Evolutionary conservation across 2,888 invertebrate species (phyloP).

Genomic region (Caenorhabditis sulstoni): DNA sequence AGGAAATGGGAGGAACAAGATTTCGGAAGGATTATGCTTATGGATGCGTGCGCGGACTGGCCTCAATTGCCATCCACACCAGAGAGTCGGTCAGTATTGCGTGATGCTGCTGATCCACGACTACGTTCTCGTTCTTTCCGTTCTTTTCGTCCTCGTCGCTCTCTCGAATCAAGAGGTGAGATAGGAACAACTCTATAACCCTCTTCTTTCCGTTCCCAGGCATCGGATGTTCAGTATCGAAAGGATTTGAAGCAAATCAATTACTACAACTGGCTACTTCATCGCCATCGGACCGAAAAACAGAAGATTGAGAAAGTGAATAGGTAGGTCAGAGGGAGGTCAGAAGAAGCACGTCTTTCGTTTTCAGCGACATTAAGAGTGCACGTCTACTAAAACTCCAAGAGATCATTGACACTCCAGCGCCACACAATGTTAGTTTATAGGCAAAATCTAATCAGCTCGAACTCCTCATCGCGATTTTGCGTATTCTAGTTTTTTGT

Average conservation of each 20-base stretch:
- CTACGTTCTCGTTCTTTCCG: conserved; percentile 34
- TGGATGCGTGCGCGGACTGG: conserved; percentile 49
- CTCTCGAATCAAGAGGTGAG: conserved; percentile 33
- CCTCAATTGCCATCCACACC: conserved; percentile 52
- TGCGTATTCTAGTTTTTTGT: no score
- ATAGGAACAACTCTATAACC: not conserved
- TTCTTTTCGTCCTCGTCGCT: conserved; percentile 18
- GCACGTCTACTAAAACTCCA: conserved; percentile 37
- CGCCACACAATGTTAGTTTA: conserved; percentile 47
- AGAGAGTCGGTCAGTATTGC: conserved; percentile 49
- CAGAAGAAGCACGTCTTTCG: not conserved
- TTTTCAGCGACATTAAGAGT: conserved; percentile 40
- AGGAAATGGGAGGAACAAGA: conserved; percentile 48
- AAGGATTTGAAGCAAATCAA: conserved; percentile 53
- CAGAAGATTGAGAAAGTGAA: conserved; percentile 51
- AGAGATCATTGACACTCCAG: conserved; percentile 39
- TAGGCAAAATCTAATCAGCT: no score
- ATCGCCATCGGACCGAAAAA: conserved; percentile 55
- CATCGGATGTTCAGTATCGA: conserved; percentile 26
- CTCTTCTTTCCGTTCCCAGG: conserved; percentile 3
- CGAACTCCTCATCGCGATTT: no score
- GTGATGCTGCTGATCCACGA: conserved; percentile 29
- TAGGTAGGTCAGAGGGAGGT: conserved; percentile 23
- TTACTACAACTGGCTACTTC: conserved; percentile 57
- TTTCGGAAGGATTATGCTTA: conserved; percentile 49